These are phyloP conservation scores for Taxidea taxus DNA, from an alignment of 2,113 vertebrate genomes.

Conservation along the genomic window DNA sequence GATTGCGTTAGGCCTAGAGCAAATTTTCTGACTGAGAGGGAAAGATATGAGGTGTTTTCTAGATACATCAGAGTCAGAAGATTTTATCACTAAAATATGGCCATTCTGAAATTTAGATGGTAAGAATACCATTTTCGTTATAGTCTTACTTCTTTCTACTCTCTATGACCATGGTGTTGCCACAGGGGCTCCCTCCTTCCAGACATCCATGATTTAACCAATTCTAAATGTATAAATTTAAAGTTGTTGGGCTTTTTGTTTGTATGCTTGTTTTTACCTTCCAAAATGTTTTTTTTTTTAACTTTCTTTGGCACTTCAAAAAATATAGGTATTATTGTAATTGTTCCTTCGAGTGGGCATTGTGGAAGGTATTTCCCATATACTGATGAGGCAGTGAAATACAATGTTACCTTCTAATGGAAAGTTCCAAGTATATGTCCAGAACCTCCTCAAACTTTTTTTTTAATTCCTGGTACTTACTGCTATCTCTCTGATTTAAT, in stretches of 20 bases:
- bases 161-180: fast-evolving
- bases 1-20: background rate
- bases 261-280: background rate
- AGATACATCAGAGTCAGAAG: background rate
- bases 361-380: background rate
- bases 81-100: background rate
- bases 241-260: background rate
- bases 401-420: background rate
- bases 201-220: background rate
- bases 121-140: background rate
- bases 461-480: background rate
- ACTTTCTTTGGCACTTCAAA: background rate
- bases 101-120: background rate
- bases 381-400: background rate
- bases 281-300: background rate
- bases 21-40: background rate
- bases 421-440: background rate
- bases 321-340: background rate
- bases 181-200: background rate
- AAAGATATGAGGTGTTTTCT: background rate
- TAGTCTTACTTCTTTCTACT: background rate
- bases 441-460: background rate
- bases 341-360: fast-evolving
- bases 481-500: background rate
- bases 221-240: background rate